phyloP scores from a whole-genome alignment of 1,140 invertebrate genomes.

The Phocides pigmalion region DNA sequence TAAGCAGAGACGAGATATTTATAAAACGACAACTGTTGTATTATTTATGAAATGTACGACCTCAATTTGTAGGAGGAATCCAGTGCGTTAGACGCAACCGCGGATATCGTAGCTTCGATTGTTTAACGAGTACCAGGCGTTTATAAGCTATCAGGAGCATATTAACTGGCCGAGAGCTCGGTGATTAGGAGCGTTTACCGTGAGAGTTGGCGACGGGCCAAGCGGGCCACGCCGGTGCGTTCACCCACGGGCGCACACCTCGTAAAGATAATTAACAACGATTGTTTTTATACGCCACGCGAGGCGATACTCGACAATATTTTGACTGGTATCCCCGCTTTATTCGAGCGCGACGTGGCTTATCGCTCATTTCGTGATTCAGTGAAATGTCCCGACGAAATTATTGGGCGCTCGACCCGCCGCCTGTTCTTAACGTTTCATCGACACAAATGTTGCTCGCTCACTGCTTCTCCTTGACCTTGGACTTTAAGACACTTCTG shows the following conservation, averaged over 20 bases:
- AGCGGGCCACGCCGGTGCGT: conserved; percentile 69
- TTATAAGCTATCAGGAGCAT: conserved; percentile 69
- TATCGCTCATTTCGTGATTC: conserved; percentile 36
- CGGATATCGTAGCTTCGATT: conserved; percentile 47
- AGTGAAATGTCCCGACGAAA: conserved; percentile 21
- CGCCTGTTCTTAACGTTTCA: conserved; percentile 2
- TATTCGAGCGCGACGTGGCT: conserved; percentile 37
- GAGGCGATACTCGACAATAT: conserved; percentile 43
- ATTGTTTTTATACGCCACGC: conserved; percentile 58
- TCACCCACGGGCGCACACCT: conserved; percentile 64
- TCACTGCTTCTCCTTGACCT: conserved; percentile 31
- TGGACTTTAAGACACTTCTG: conserved; percentile 19
- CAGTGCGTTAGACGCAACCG: conserved; percentile 17
- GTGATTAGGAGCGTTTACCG: conserved; percentile 72
- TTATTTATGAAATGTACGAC: conserved; percentile 28
- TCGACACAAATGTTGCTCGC: conserved; percentile 12
- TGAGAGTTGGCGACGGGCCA: conserved; percentile 72
- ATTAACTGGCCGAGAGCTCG: conserved; percentile 52
- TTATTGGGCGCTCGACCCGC: conserved; percentile 14
- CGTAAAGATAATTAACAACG: conserved; percentile 62
- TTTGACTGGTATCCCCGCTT: conserved; percentile 40
- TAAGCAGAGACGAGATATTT: conserved; percentile 19
- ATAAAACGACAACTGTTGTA: conserved; percentile 28
- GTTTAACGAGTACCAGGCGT: conserved; percentile 65
- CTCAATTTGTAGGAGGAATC: conserved; percentile 29